These are phyloP conservation scores for Syncerus caffer DNA, from an alignment of 2,797 vertebrate species.

Conservation along the genomic window DNA sequence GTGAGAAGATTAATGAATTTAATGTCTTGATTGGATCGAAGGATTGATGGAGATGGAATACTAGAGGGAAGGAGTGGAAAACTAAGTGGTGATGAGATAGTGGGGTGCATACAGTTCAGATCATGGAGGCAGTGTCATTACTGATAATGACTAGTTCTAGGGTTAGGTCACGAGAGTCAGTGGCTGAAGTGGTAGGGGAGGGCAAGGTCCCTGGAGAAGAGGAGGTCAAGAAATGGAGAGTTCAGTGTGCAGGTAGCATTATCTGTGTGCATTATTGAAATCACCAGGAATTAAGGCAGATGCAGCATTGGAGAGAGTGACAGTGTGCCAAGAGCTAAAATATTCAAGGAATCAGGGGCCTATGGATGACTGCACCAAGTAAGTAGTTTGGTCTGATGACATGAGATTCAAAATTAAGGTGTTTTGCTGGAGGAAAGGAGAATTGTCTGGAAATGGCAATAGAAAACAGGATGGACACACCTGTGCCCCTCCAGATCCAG, in stretches of 20 bases:
- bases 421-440: background rate
- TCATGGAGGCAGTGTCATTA: background rate
- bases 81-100: background rate
- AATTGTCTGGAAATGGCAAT: background rate
- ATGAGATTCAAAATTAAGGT: background rate
- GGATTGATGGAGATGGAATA: background rate
- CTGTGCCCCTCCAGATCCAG: background rate
- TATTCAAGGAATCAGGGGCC: background rate
- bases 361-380: background rate
- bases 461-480: background rate
- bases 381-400: background rate
- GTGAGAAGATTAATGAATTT: background rate
- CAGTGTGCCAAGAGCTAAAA: background rate
- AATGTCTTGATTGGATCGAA: background rate
- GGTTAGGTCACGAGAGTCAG: background rate
- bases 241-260: background rate
- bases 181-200: background rate
- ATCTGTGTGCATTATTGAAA: background rate
- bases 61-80: background rate
- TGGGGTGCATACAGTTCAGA: background rate
- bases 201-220: background rate
- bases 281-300: background rate
- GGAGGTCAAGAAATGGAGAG: background rate
- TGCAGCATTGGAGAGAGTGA: background rate
- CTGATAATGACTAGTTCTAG: background rate